Conservation (phyloP, 2,113 vertebrate genomes). For the Oceanodroma tethys region DNA sequence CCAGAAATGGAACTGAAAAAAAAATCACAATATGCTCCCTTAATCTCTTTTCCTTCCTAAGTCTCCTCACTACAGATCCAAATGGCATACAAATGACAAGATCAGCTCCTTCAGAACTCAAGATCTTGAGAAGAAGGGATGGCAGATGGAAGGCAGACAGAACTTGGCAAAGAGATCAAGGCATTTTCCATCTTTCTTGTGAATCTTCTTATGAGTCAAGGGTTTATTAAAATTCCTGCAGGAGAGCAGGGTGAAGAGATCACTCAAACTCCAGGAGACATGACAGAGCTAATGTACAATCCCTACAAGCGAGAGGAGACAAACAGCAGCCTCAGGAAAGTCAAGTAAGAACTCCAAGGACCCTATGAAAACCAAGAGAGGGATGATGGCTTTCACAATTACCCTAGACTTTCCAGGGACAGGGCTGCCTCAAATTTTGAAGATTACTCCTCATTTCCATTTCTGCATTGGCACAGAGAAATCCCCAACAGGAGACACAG, state of each 20-base stretch:
- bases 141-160: constrained; percentile 35
- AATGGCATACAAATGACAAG: not conserved
- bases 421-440: not conserved
- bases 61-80: not conserved
- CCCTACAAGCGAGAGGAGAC: not conserved
- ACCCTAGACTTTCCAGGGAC: not conserved
- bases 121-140: not conserved
- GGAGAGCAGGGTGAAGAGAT: constrained; percentile 23
- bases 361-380: not conserved
- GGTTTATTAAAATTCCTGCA: constrained; percentile 5
- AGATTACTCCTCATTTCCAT: not conserved
- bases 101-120: not conserved
- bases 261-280: constrained; percentile 3
- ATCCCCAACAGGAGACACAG: not conserved
- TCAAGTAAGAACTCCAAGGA: not conserved
- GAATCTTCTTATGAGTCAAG: not conserved
- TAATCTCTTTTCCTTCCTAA: not conserved
- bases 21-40: not conserved
- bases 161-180: not conserved
- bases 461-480: not conserved
- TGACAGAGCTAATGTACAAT: not conserved
- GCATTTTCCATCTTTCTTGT: not conserved
- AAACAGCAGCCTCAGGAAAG: not conserved
- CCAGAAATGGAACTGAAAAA: not conserved
- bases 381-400: not conserved